Base-by-base conservation (phyloP, 92 coral and sea anemone genomes). In the Actinernus sp. region DNA sequence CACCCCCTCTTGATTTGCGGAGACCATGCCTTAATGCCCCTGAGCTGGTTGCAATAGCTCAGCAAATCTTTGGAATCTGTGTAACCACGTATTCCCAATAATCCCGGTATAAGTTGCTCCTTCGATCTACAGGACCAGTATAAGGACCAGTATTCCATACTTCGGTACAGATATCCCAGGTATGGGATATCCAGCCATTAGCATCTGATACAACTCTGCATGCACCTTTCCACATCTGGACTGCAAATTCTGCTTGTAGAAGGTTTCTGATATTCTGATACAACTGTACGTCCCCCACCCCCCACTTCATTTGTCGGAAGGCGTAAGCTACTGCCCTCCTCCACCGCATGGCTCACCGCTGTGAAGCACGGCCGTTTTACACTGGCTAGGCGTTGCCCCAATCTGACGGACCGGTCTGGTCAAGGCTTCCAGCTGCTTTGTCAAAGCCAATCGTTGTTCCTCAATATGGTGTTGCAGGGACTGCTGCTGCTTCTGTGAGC, bases 1-100 rank as follows among this genome's bases (percentile, higher is more conserved):
- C n/a, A n/a, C n/a, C n/a, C n/a, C 14, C 14, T 36, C 14, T 36
- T 7, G 8, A 7, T 14, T 36, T 36, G 8, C 14, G 7, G 7
- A 7, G 41, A 36, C 14, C 8, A 36, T 14, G 14, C 14, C 8
- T 14, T 36, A 14, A 7, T 14, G 7, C 41, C 41, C 49, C 62
- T 13, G 23, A n/a, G 62, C 48, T n/a, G n/a, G n/a, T n/a, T n/a
- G n/a, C n/a, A n/a, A n/a, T n/a, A n/a, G n/a, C 40, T 61, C 63
- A 9, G 74, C 75, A 29, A 48, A 85, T n/a, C 55, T 65, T 31
- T 1, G 88, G 88, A 55, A 86, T 30, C 13, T 68, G 64, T 1
- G 64, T 68, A 4, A 87, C 76, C 19, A 87, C 78, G 32, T 1
- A 74, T 78, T 43, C 86, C 86, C 26, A 85, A 39, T 36, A 78